Base-by-base conservation (phyloP, 2,888 invertebrate species). In the Prosapia bicincta region DNA sequence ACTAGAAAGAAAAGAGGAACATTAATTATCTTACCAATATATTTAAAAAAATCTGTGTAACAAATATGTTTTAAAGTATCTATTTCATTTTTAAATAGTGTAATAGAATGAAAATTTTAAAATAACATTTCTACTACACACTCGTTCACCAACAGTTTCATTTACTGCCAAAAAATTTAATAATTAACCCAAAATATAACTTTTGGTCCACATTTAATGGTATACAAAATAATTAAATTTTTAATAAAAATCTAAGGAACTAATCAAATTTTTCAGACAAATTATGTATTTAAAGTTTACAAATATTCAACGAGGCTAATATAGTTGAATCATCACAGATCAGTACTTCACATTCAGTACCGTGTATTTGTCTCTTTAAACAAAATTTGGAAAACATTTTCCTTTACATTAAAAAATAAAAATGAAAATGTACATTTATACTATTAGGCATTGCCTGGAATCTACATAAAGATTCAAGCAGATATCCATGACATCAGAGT, bases 201-300 rank as follows among this genome's bases (percentile, higher is more conserved):
- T 54, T 54, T 54, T 54, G 54, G 54, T 54, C 54, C 54, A 54
- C 54, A 54, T 54, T 10, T 20, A 54, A 54, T 54, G 54, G 54
- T 54, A 54, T 54, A 54, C 54, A 54, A 54, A 54, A 54, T 54
- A 54, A 54, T 20, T 54, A 20, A 54, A 20, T 54, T 54, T 54
- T n/a, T 54, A 54, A 54, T 54, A 54, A 54, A n/a, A 54, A 54
- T 54, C 54, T 54, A 54, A 54, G 54, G 54, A 54, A 54, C 54
- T 54, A 54, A 54, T 54, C 20, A 54, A 54, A 54, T 54, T 54
- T 13, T 54, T 20, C 5, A 54, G 54, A 54, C 20, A 54, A 54
- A 54, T 38, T 38, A 38, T 38, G 13, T 20, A 13, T 54, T 54
- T 20, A 54, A 54, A 20, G 54, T n/a, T 54, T 54, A 54, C 54